A percentile compares a stretch with the other conserved stretches of the same genome.
Conservation (phyloP, 2,888 invertebrate genomes). For the Dascillus cervinus region DNA sequence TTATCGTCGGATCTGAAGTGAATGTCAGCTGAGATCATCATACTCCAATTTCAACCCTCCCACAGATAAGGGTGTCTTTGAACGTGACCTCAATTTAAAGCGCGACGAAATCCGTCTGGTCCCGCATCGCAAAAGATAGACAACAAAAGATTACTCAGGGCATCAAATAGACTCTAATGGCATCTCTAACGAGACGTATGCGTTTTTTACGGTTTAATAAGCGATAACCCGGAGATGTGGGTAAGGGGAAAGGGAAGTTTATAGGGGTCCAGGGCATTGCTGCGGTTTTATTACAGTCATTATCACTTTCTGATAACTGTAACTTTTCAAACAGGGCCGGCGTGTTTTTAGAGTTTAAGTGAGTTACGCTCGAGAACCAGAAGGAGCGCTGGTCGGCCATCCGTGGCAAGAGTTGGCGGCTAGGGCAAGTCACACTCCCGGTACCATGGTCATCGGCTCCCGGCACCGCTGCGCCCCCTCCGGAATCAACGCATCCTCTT, state of each 20-base stretch:
- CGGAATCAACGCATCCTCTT: slow-evolving; percentile 22
- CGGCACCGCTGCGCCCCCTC: slow-evolving; percentile 10
- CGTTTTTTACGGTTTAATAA: slow-evolving; percentile 21
- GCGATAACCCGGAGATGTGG: slow-evolving; percentile 15
- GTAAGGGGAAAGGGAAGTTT: slow-evolving; percentile 10
- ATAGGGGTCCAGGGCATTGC: slow-evolving; percentile 12
- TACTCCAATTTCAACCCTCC: slow-evolving; percentile 12
- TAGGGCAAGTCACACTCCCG: slow-evolving; percentile 18
- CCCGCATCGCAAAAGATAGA: slow-evolving; percentile 16
- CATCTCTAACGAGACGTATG: slow-evolving; percentile 18
- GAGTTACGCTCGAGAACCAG: no score
- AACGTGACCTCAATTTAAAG: slow-evolving; percentile 10
- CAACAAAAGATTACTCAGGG: slow-evolving; percentile 16
- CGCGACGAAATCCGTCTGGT: slow-evolving; percentile 2
- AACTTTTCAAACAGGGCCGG: no score
- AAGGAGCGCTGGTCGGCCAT: no score
- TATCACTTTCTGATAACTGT: no score
- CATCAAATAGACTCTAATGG: slow-evolving; percentile 16
- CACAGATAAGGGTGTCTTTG: slow-evolving; percentile 5
- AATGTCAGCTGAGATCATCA: no score
- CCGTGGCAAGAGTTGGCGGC: slow-evolving; percentile 5
- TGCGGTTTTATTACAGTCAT: no score
- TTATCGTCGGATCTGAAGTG: no score
- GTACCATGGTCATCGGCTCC: slow-evolving; percentile 18
- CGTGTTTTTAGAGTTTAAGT: no score